Conservation (phyloP, 2,113 vertebrate species). For the Cebus imitator region DNA sequence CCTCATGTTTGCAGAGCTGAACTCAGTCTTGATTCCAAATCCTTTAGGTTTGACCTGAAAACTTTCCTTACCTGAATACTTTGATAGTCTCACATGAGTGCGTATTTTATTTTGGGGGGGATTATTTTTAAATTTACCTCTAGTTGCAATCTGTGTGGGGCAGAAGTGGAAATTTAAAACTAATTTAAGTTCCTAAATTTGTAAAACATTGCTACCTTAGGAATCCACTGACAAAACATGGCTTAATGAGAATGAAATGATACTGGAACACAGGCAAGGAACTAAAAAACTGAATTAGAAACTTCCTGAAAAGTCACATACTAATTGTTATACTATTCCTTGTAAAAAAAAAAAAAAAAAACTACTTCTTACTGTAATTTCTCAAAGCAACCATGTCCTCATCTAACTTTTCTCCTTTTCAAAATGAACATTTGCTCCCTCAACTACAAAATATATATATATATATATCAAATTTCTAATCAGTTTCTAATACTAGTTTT, state of each 20-base stretch:
- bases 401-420: not conserved
- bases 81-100: not conserved
- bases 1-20: not conserved
- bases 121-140: not conserved
- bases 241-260: not conserved
- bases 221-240: not conserved
- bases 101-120: not conserved
- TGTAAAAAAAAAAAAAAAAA: not conserved
- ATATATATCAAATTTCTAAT: not conserved
- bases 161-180: slow-evolving; percentile 17
- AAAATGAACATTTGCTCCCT: not conserved
- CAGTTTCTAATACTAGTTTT: not conserved
- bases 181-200: not conserved
- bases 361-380: slow-evolving; percentile 15
- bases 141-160: not conserved
- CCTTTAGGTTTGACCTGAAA: slow-evolving; percentile 22
- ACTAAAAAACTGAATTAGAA: not conserved
- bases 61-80: not conserved
- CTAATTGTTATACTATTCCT: not conserved
- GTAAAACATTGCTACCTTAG: not conserved
- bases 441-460: not conserved
- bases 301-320: not conserved
- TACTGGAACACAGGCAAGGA: not conserved
- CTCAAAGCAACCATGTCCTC: not conserved
- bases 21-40: not conserved